phyloP scores from a whole-genome alignment of 2,888 invertebrate genomes.

The Pachycephus smyrnensis region DNA sequence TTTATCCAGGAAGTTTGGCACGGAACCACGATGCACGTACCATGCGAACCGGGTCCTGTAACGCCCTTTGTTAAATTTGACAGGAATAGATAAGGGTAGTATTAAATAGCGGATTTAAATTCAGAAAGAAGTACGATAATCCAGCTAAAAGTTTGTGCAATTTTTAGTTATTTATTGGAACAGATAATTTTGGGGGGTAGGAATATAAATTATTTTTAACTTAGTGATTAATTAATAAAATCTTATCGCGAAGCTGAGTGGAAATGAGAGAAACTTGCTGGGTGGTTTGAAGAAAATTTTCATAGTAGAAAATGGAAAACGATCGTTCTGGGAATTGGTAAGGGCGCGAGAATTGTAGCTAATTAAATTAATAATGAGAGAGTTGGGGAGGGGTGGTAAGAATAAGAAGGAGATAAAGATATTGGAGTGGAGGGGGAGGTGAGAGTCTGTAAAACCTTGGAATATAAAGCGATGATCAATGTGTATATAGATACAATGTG shows the following conservation, averaged over 20 bases:
- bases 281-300: not conserved
- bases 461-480: not conserved
- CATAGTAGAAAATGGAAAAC: not conserved
- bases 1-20: constrained; percentile 32
- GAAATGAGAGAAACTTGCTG: not conserved
- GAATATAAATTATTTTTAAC: not conserved
- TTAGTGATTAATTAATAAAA: not conserved
- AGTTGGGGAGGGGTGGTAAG: constrained; percentile 4
- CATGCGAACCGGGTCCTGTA: not conserved
- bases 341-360: constrained; percentile 13
- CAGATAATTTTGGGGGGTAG: not conserved
- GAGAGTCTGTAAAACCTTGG: not conserved
- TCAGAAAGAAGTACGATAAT: not conserved
- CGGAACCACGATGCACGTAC: not conserved
- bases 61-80: not conserved
- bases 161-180: not conserved
- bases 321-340: not conserved
- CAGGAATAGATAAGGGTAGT: not conserved
- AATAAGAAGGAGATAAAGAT: constrained; percentile 24
- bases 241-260: not conserved
- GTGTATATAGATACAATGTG: not conserved
- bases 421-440: not conserved
- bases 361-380: constrained; percentile 12
- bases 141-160: not conserved
- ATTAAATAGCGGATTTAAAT: not conserved